Evolutionary conservation across 2,113 vertebrate genomes (phyloP).

Genomic region (Mormyrus iriodes): DNA sequence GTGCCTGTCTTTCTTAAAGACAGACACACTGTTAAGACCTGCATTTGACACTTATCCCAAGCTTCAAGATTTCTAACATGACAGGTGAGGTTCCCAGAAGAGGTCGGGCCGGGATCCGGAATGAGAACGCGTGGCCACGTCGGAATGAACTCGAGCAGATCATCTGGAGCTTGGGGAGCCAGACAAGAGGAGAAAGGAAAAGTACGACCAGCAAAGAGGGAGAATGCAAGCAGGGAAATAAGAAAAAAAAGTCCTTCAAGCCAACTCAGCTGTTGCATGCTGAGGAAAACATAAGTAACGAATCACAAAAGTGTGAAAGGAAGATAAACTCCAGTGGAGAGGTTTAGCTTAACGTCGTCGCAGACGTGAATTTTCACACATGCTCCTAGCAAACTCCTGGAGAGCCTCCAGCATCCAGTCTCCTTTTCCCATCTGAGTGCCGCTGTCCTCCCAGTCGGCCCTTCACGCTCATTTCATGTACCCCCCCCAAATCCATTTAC

Average conservation of each 20-base stretch:
- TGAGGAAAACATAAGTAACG: neutral
- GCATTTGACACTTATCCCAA: neutral
- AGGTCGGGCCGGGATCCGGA: neutral
- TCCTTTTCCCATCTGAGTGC: neutral
- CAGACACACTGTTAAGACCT: neutral
- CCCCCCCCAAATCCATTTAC: conserved; percentile 37
- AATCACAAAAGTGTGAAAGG: neutral
- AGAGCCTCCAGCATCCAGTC: conserved; percentile 19
- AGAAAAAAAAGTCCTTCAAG: neutral
- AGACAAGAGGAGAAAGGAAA: neutral
- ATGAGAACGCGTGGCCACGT: neutral
- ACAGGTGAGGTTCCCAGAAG: neutral
- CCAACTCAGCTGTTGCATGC: conserved; percentile 7
- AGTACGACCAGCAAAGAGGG: neutral
- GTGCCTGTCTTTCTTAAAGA: neutral
- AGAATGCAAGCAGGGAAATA: neutral
- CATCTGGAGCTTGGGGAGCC: neutral
- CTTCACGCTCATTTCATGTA: conserved; percentile 43
- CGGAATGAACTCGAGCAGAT: neutral
- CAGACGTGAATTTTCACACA: conserved; percentile 41
- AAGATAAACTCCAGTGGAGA: conserved; percentile 20
- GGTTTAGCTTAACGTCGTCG: conserved; percentile 33
- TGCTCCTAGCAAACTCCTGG: conserved; percentile 38
- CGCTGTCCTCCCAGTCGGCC: conserved; percentile 5
- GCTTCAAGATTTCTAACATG: neutral